These are phyloP conservation scores for Pogonognathellus flavescens DNA, from an alignment of 1,140 invertebrate species.

Conservation along the genomic window DNA sequence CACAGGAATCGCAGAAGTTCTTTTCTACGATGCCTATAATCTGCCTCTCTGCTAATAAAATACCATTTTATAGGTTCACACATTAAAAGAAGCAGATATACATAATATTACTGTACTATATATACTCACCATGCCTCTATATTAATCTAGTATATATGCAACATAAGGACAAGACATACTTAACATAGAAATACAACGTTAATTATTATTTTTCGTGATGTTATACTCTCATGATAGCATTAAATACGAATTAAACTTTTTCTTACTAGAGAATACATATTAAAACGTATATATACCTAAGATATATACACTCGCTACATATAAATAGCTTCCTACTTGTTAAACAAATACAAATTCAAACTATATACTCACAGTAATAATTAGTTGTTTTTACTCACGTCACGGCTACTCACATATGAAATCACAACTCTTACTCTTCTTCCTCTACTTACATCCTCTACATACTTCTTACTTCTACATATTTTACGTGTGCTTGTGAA, in stretches of 20 bases:
- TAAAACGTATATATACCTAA: no score
- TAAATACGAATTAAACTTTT: no score
- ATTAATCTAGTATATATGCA: no score
- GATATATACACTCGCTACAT: background rate
- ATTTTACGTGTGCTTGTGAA: constrained; percentile 40
- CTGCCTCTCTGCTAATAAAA: no score
- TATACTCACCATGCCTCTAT: background rate
- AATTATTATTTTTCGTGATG: no score
- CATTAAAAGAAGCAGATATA: background rate
- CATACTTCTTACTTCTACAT: constrained; percentile 42
- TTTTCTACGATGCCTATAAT: no score
- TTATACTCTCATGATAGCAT: no score
- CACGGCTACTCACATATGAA: constrained; percentile 26
- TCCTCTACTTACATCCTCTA: constrained; percentile 46
- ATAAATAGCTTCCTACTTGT: background rate
- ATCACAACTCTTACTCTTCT: constrained; percentile 25
- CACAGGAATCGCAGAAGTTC: no score
- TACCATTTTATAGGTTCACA: background rate
- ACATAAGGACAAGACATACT: no score
- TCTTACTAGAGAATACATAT: no score
- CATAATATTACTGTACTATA: background rate
- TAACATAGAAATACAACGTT: no score
- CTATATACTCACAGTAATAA: background rate
- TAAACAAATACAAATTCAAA: no score
- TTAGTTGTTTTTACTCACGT: background rate